phyloP scores from a whole-genome alignment of 2,797 vertebrate species.

The Champsocephalus esox region DNA sequence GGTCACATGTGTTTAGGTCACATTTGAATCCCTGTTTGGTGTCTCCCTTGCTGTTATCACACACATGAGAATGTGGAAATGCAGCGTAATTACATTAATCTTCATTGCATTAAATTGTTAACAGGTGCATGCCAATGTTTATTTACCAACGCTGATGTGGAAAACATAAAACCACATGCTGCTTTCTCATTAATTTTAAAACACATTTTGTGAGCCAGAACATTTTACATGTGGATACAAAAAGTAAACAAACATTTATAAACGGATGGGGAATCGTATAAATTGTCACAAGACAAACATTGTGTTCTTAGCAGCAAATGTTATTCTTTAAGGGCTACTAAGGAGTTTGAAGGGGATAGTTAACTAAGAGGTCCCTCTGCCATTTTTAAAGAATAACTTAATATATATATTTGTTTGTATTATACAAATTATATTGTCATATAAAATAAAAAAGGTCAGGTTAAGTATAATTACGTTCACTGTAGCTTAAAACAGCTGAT shows the following conservation, averaged over 20 bases:
- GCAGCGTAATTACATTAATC: slow-evolving; percentile 8
- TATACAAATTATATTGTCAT: no score
- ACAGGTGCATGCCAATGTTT: slow-evolving; percentile 3
- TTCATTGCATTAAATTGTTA: slow-evolving; percentile 29
- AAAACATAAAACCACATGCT: slow-evolving; percentile 2
- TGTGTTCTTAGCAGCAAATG: neutral
- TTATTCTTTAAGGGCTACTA: slow-evolving; percentile 18
- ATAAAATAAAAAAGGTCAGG: neutral
- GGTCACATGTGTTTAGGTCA: neutral
- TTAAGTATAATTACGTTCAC: neutral
- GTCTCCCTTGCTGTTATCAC: slow-evolving; percentile 12
- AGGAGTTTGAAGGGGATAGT: neutral
- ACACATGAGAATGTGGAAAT: slow-evolving; percentile 25
- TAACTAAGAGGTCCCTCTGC: neutral
- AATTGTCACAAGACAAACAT: neutral
- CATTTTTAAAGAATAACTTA: neutral
- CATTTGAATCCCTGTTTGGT: slow-evolving; percentile 28
- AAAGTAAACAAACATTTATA: neutral
- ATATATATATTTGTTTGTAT: no score
- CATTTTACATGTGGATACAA: neutral
- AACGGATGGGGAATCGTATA: neutral
- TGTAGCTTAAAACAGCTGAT: neutral
- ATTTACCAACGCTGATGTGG: neutral
- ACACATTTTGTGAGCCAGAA: neutral
- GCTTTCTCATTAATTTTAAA: neutral